A percentile compares a stretch with the other conserved stretches of the same genome.
phyloP scores from a whole-genome alignment of 2,888 invertebrate species.

The Drosophila sordidula region DNA sequence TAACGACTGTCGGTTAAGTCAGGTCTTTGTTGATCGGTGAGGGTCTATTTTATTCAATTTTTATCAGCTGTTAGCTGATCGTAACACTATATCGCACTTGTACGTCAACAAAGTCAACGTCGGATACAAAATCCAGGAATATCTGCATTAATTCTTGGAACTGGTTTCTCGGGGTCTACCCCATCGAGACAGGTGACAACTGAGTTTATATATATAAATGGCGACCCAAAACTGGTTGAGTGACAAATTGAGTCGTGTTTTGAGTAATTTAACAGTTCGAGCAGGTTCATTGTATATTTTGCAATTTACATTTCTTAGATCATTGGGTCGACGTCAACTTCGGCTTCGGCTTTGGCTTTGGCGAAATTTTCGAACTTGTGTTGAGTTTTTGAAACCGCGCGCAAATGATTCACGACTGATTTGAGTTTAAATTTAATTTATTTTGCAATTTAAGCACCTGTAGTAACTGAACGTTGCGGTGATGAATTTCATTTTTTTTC shows the following conservation, averaged over 20 bases:
- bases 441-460: slow-evolving; percentile 66
- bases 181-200: slow-evolving; percentile 34
- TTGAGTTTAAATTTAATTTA: slow-evolving; percentile 64
- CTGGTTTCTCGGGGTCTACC: slow-evolving; percentile 55
- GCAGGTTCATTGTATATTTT: slow-evolving; percentile 35
- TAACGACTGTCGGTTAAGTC: slow-evolving; percentile 17
- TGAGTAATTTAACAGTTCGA: slow-evolving; percentile 31
- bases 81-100: slow-evolving; percentile 15
- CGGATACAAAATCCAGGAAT: slow-evolving; percentile 53
- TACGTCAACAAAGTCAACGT: slow-evolving; percentile 55
- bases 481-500: slow-evolving; percentile 33
- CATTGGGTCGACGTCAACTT: slow-evolving; percentile 45
- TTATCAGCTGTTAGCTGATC: slow-evolving; percentile 25
- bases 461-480: slow-evolving; percentile 42
- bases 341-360: slow-evolving; percentile 15
- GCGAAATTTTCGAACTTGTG: slow-evolving; percentile 51
- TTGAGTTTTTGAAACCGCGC: slow-evolving; percentile 48
- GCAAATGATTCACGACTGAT: slow-evolving; percentile 50
- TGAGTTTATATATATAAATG: background rate
- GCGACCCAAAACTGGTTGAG: slow-evolving; percentile 58
- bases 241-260: slow-evolving; percentile 62
- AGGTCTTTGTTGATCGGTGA: slow-evolving; percentile 3
- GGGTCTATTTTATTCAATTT: background rate
- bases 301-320: slow-evolving; percentile 71
- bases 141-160: slow-evolving; percentile 63